These are phyloP conservation scores for Caerostris extrusa DNA, from an alignment of 1,140 invertebrate genomes.

Conservation along the genomic window DNA sequence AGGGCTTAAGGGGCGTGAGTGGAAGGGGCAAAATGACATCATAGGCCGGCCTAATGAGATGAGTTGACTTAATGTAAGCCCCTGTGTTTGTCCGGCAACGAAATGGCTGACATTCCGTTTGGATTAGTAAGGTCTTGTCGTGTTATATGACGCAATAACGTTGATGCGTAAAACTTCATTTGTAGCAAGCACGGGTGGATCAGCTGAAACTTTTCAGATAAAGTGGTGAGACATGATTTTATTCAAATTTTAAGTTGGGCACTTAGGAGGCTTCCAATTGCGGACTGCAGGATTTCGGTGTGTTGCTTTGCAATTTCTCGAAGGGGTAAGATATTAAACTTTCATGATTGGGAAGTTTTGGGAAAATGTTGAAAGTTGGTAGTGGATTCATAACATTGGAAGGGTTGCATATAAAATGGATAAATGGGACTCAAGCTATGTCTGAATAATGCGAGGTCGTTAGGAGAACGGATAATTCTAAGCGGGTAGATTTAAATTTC, in stretches of 20 bases:
- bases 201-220: slow-evolving; percentile 15
- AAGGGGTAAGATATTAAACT: not conserved
- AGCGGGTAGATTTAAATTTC: too few species aligned
- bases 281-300: not conserved
- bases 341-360: not conserved
- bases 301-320: not conserved
- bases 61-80: slow-evolving; percentile 66
- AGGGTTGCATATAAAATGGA: not conserved
- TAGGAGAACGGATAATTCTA: not conserved
- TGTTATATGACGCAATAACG: slow-evolving; percentile 52
- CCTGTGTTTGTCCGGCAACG: not conserved
- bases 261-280: not conserved
- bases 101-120: slow-evolving; percentile 41
- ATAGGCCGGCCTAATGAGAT: slow-evolving; percentile 55
- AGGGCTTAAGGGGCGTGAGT: not conserved
- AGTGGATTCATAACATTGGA: slow-evolving; percentile 16
- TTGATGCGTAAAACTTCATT: slow-evolving; percentile 25
- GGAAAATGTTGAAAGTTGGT: not conserved
- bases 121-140: slow-evolving; percentile 18
- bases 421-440: not conserved
- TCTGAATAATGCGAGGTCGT: not conserved
- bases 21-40: slow-evolving; percentile 47
- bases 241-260: slow-evolving; percentile 27
- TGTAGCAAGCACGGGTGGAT: not conserved
- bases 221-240: slow-evolving; percentile 5